These are phyloP conservation scores for Dioctria rufipes DNA, from an alignment of 2,888 invertebrate genomes.

Conservation along the genomic window DNA sequence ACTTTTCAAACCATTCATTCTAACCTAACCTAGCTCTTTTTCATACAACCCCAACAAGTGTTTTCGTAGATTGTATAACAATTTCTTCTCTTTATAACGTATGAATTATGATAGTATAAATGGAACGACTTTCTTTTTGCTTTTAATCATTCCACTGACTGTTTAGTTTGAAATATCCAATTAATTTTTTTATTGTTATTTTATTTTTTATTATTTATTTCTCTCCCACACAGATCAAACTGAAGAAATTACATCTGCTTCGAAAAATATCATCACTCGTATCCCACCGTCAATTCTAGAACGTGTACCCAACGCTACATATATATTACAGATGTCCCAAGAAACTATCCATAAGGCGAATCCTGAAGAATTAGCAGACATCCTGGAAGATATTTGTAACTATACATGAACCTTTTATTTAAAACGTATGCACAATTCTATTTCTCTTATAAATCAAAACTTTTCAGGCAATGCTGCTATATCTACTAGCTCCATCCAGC, in stretches of 20 bases:
- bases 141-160: too few relatives aligned
- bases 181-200: too few relatives aligned
- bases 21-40: too few relatives aligned
- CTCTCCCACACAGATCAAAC: neutral
- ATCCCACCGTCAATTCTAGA: neutral
- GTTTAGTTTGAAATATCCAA: too few relatives aligned
- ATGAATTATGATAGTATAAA: too few relatives aligned
- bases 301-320: constrained; percentile 13
- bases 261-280: neutral
- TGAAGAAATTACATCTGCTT: neutral
- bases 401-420: neutral
- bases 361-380: neutral
- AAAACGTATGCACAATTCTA: neutral
- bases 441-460: neutral
- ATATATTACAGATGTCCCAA: neutral
- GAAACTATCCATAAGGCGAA: constrained; percentile 7
- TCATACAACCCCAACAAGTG: too few relatives aligned
- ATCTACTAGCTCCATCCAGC: neutral
- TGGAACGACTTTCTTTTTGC: too few relatives aligned
- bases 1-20: too few relatives aligned
- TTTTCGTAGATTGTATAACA: too few relatives aligned
- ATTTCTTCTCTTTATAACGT: too few relatives aligned
- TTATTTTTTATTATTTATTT: constrained; percentile 5
- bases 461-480: constrained; percentile 31
- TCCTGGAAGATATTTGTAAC: constrained; percentile 37